phyloP scores from a whole-genome alignment of 2,888 invertebrate species.

The Conchocele bisecta region DNA sequence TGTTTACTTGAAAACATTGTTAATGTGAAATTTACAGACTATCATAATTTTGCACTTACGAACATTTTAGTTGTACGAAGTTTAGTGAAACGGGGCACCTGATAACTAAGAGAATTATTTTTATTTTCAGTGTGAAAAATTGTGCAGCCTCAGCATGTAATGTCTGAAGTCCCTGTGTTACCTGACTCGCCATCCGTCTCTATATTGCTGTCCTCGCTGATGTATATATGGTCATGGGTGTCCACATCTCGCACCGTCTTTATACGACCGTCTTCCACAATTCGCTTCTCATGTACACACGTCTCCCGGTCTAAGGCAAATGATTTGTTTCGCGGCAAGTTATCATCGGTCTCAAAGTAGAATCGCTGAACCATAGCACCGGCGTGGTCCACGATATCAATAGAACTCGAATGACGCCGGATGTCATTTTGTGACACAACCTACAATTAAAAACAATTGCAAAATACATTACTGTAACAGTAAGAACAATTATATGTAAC shows the following conservation, averaged over 20 bases:
- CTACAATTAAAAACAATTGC: background rate
- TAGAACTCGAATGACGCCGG: conserved; percentile 41
- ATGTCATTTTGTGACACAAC: conserved; percentile 26
- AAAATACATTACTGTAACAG: too few species aligned
- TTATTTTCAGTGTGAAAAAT: too few species aligned
- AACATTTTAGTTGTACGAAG: too few species aligned
- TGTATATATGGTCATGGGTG: conserved; percentile 41
- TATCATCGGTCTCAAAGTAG: conserved; percentile 42
- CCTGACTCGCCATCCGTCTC: conserved; percentile 11
- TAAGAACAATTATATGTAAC: too few species aligned
- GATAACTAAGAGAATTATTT: too few species aligned
- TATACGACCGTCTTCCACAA: conserved; percentile 17
- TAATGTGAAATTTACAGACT: too few species aligned
- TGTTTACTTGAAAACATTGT: too few species aligned
- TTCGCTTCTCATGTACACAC: conserved; percentile 28
- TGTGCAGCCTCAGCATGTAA: too few species aligned
- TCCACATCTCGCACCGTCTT: conserved; percentile 24
- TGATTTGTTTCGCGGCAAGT: conserved; percentile 46
- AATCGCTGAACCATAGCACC: conserved; percentile 41
- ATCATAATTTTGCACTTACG: too few species aligned
- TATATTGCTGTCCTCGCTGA: conserved; percentile 15
- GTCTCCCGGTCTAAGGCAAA: conserved; percentile 31
- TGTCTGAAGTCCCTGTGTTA: too few species aligned
- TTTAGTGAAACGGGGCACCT: too few species aligned
- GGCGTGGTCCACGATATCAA: conserved; percentile 49